These are phyloP conservation scores for Pantelozetes paolii DNA, from an alignment of 2,888 invertebrate genomes.

Conservation along the genomic window DNA sequence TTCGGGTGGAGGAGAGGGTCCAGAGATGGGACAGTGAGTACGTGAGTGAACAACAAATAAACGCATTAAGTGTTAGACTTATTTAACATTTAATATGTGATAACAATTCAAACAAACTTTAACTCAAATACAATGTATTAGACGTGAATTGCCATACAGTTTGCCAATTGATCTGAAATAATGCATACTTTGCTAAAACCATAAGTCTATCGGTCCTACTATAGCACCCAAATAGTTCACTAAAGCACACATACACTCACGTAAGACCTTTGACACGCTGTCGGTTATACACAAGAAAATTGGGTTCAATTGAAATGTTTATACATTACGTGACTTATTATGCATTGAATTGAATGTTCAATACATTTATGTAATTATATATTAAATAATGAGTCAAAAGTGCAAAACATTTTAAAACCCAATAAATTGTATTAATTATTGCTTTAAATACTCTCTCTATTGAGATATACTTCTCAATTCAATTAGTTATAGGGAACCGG, in stretches of 20 bases:
- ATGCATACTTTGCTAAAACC: background rate
- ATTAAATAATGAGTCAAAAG: conserved; percentile 21
- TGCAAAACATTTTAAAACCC: background rate
- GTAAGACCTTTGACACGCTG: background rate
- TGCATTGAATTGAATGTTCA: background rate
- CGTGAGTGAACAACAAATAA: conserved; percentile 30
- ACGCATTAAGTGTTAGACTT: conserved; percentile 32
- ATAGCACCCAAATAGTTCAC: background rate
- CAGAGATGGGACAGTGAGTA: conserved; percentile 18
- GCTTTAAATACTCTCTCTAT: background rate
- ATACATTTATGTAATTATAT: background rate
- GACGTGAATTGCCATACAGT: conserved; percentile 23
- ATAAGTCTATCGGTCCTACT: background rate
- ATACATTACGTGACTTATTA: conserved; percentile 18
- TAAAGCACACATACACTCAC: background rate
- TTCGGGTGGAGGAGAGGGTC: conserved; percentile 3
- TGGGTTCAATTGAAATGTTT: background rate
- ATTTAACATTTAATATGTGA: conserved; percentile 29
- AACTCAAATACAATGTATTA: conserved; percentile 18
- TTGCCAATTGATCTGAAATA: conserved; percentile 27
- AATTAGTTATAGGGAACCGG: too few relatives aligned
- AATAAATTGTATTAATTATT: background rate
- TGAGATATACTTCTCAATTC: background rate
- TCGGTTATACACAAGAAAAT: background rate
- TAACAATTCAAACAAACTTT: conserved; percentile 12